A percentile compares a stretch with the other conserved stretches of the same genome.
Evolutionary conservation across 2,113 vertebrate genomes (phyloP).

Genomic region (Tragelaphus buxtoni): DNA sequence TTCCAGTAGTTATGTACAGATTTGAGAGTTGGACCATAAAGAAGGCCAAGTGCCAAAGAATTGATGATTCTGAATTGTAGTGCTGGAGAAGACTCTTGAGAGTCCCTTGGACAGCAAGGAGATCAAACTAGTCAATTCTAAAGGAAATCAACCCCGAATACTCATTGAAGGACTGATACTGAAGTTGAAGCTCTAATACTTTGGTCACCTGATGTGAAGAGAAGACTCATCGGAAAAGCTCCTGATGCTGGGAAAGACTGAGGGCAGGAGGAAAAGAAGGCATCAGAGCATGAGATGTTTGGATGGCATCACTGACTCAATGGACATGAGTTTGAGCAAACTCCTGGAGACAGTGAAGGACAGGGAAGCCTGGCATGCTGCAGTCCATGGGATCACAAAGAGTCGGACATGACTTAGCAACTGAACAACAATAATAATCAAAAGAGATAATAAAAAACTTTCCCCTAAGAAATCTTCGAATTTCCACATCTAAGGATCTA

Average conservation of each 20-base stretch:
- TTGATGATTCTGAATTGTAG: neutral
- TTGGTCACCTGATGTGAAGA: neutral
- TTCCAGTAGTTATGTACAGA: neutral
- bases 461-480: neutral
- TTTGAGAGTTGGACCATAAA: neutral
- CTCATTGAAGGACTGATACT: neutral
- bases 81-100: neutral
- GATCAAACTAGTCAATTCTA: neutral
- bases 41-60: neutral
- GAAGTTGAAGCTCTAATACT: neutral
- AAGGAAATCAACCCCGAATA: neutral
- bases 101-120: neutral
- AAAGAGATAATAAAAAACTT: neutral
- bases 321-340: neutral
- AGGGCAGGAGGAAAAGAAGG: neutral
- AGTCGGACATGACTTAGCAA: neutral
- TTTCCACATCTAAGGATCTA: slow-evolving; percentile 15
- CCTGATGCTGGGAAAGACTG: neutral
- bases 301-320: neutral
- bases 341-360: neutral
- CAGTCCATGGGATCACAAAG: neutral
- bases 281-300: neutral
- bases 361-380: neutral
- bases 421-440: neutral
- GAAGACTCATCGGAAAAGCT: neutral